phyloP scores from a whole-genome alignment of 2,888 invertebrate species.

The Choristoneura rosaceana region DNA sequence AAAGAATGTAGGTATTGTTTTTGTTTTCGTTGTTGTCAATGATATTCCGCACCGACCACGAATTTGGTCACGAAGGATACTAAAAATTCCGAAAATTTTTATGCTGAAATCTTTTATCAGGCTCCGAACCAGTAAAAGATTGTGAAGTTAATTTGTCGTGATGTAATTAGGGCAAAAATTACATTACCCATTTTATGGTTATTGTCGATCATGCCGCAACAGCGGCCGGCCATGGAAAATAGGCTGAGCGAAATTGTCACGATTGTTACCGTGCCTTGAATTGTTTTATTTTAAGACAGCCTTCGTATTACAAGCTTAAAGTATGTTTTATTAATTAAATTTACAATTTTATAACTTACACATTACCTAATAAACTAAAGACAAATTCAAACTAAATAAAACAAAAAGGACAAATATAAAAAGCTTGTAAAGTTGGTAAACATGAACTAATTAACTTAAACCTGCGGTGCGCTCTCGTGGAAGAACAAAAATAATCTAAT shows the following conservation, averaged over 20 bases:
- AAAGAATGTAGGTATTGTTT: not conserved
- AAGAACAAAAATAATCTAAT: no score
- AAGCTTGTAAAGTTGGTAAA: not conserved
- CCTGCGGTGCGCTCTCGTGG: no score
- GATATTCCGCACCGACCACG: not conserved
- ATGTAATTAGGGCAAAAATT: conserved; percentile 42
- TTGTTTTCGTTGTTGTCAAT: not conserved
- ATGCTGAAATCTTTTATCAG: conserved; percentile 31
- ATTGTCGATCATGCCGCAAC: conserved; percentile 38
- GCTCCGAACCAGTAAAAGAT: conserved; percentile 24
- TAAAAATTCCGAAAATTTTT: conserved; percentile 6
- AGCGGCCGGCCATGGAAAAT: conserved; percentile 40
- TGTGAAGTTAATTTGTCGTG: conserved; percentile 36
- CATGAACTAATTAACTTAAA: not conserved
- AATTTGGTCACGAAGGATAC: conserved; percentile 15
- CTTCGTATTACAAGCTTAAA: conserved; percentile 1
- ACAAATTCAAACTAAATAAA: no score
- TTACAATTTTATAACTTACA: no score
- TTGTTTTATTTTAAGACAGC: not conserved
- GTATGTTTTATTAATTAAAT: no score
- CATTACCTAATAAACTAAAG: no score
- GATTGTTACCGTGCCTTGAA: conserved; percentile 13
- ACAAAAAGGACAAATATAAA: no score
- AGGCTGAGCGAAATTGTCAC: conserved; percentile 30
- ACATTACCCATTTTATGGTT: conserved; percentile 39